Evolutionary conservation across 2,113 vertebrate genomes (phyloP), one percentile per base, ranked within the genome.

Genomic region (pig (Sus scrofa)): DNA sequence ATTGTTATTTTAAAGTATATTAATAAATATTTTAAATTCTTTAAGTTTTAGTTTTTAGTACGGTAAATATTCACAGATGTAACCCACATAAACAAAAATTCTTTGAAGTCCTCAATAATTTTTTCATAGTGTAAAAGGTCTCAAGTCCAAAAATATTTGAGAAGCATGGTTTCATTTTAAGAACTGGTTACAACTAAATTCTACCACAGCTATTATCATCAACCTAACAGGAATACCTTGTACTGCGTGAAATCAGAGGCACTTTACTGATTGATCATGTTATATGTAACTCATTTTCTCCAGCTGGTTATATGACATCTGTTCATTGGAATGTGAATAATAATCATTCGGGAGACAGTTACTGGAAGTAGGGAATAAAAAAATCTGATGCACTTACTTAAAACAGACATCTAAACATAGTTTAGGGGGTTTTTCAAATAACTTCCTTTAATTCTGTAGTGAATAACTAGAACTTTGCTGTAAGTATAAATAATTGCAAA

Each of bases 91-190:
- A 87, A 74, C 20, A 83, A 91, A 89, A 75, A 9, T 52, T 75
- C 27, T 94, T 94, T 96, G 39, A 92, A 62, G 50, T 86, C 10
- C 26, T 90, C 27, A 92, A 7, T 85, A 91, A 79, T 94, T 82
- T 83, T 83, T 77, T 74, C 70, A 58, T 12, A 77, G 12, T 86
- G 7, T 50, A 62, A 68, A 63, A 9, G 52, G 50, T 0, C n/a
- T 6, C 50, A 18, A 97, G 54, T 86, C 6, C 26, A 88, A 81
- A 88, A 79, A 18, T 44, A 75, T 44, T 71, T 85, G n/a, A 81
- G 56, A 74, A 89, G 30, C 3, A 3, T n/a, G 63, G 60, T 93
- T 90, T 75, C 67, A 60, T 52, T 86, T 94, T 91, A 93, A 85
- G 73, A 91, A 86, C 18, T 86, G 4, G 7, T 32, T 70, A 60